A percentile compares a stretch with the other conserved stretches of the same genome.
phyloP scores from a whole-genome alignment of 2,113 vertebrate species.

The Lamprologus sp. region DNA sequence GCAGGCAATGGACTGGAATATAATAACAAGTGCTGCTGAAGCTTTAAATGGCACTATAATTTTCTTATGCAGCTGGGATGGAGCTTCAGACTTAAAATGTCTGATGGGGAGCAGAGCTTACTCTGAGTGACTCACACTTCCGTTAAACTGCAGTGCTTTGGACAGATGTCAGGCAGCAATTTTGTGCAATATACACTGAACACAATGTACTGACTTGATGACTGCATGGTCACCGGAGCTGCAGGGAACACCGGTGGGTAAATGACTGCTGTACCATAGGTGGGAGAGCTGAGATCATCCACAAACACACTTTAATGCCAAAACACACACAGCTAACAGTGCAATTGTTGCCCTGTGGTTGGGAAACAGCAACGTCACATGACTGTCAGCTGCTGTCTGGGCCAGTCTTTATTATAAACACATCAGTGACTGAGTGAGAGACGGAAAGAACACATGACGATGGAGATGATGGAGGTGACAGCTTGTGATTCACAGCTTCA shows the following conservation, averaged over 20 bases:
- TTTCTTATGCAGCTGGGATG: background rate
- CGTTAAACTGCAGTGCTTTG: background rate
- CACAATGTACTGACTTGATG: background rate
- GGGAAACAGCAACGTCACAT: slow-evolving; percentile 11
- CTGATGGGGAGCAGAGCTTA: background rate
- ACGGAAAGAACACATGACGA: slow-evolving; percentile 26
- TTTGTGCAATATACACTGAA: background rate
- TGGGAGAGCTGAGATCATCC: slow-evolving; percentile 4
- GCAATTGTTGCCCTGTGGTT: background rate
- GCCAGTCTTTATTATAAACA: background rate
- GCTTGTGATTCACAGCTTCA: slow-evolving; percentile 11
- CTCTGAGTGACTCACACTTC: background rate
- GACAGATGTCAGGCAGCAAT: slow-evolving; percentile 16
- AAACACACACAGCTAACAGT: background rate
- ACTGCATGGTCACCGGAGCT: slow-evolving; percentile 17
- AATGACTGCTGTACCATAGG: background rate
- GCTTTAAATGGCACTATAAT: slow-evolving; percentile 18
- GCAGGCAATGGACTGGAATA: background rate
- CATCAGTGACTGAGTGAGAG: background rate
- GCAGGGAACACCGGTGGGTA: background rate
- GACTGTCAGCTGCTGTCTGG: slow-evolving; percentile 25
- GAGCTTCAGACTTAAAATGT: slow-evolving; percentile 3
- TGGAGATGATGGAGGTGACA: background rate
- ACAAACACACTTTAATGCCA: background rate
- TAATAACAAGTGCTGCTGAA: background rate